Base-by-base conservation (phyloP, 2,113 vertebrate species). In the Solea senegalensis region DNA sequence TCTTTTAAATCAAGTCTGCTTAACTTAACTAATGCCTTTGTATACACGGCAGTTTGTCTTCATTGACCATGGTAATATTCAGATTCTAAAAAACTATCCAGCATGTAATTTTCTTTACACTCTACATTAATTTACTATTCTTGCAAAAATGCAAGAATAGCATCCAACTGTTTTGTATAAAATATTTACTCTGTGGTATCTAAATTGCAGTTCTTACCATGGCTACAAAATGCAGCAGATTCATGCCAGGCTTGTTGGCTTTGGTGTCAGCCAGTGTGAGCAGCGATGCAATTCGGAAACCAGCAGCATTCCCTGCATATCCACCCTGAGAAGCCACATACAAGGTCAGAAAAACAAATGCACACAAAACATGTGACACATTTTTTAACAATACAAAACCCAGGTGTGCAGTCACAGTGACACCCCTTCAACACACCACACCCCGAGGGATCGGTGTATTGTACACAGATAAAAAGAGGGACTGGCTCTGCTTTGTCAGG, bases 191-290 rank as follows among this genome's bases (percentile, higher is more conserved):
- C 27, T 12, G 2, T 40, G 46, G 11, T 9, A 14, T 34, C 27
- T 43, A 44, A 4, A 65, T 27, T 34, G 61, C 0, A 64, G 5
- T 27, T 76, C 94, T 89, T 91, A 96, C 95, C 95, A 94, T 94
- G n/a, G 94, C 95, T 15, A 96, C 92, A 26, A 94, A 96, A 86
- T 96, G 95, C 65, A 96, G 89, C 44, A 96, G 90, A 86, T 95
- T 95, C 93, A 95, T 90, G 74, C 95, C 95, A 0, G 94, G 95
- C 77, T 94, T 93, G 85, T 94, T 95, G 85, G 94, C 95, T 90
- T 95, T 95, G 65, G 94, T 95, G 90, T 95, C 95, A 0, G 94
- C 93, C 73, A 96, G 85, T 72, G 94, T 94, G 43, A 95, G 94
- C 28, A 96, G 88, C 0, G 95, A 96, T 41, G 94, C 80, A 41